Conservation (phyloP, 2,113 vertebrate species). For the Calidris pugnax region DNA sequence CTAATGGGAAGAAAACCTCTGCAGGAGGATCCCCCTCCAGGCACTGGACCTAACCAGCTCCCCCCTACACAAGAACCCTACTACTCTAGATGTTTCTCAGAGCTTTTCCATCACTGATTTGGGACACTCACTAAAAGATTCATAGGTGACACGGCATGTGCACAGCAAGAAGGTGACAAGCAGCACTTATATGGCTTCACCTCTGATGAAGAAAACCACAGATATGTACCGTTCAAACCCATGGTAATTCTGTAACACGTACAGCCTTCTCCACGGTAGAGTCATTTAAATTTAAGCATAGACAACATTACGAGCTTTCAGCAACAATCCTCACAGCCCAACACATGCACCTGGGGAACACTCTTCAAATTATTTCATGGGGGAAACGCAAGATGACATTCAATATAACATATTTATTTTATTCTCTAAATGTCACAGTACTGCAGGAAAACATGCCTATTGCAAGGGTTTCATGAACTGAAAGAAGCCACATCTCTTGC, state of each 20-base stretch:
- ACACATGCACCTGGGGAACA: not conserved
- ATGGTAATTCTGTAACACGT: not conserved
- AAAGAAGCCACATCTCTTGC: not conserved
- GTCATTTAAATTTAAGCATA: slow-evolving; percentile 8
- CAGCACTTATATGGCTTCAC: not conserved
- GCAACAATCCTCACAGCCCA: slow-evolving; percentile 21
- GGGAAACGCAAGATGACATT: slow-evolving; percentile 28
- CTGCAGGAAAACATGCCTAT: not conserved
- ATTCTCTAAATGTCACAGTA: not conserved
- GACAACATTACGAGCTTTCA: not conserved
- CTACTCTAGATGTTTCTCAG: not conserved
- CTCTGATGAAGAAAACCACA: not conserved
- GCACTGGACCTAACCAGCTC: not conserved
- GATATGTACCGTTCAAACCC: not conserved
- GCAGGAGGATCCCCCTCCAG: not conserved
- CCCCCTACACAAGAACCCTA: not conserved
- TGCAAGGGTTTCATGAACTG: not conserved
- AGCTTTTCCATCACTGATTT: not conserved
- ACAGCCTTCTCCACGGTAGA: not conserved
- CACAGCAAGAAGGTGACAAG: not conserved
- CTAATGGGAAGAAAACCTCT: not conserved
- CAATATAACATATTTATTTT: not conserved
- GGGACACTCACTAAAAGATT: not conserved
- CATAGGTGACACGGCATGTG: not conserved
- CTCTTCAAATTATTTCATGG: slow-evolving; percentile 39